Base-by-base conservation (phyloP, 2,113 vertebrate genomes). In the Psilopsiagon aymara region DNA sequence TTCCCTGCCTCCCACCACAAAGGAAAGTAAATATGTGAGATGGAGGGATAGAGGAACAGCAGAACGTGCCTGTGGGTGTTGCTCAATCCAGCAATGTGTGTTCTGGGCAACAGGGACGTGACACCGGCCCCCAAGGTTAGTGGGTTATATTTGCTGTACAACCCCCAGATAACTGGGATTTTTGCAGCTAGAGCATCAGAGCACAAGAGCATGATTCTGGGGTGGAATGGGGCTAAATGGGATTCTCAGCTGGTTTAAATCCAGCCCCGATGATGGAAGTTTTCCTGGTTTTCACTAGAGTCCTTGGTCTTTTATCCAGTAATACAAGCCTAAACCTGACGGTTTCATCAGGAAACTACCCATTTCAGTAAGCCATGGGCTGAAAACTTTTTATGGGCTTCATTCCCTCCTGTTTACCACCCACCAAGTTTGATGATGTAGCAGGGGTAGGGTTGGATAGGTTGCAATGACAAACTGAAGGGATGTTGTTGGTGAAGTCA, bases 191-290 rank as follows among this genome's bases (percentile, higher is more conserved):
- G 25, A 64, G 37, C 35, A 41, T 37, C 1, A 0, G 57, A 62
- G 57, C 5, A 17, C 0, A 1, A 33, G 28, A 5, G 9, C 1
- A 0, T 18, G 25, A 33, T 41, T 93, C 39, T 8, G 24, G 37
- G 27, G 21, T 28, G 9, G 20, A 55, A 16, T 6, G 9, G 8
- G 4, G 10, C 33, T 23, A 53, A 59, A 43, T 44, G 46, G 67
- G 37, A 31, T 73, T 67, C 63, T 75, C 55, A 41, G 31, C 23
- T 66, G 43, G 9, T 69, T 69, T 63, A 59, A 78, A 75, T 67
- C 44, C 57, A 76, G 28, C 51, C 51, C 46, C 10, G 25, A 10
- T 51, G 59, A 27, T 25, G 35, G 39, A 43, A 15, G 47, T 41
- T 41, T 10, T 47, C 52, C 63, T 17, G 20, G 17, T 53, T 78